Conservation (phyloP, 2,113 vertebrate species). For the Rissa tridactyla region DNA sequence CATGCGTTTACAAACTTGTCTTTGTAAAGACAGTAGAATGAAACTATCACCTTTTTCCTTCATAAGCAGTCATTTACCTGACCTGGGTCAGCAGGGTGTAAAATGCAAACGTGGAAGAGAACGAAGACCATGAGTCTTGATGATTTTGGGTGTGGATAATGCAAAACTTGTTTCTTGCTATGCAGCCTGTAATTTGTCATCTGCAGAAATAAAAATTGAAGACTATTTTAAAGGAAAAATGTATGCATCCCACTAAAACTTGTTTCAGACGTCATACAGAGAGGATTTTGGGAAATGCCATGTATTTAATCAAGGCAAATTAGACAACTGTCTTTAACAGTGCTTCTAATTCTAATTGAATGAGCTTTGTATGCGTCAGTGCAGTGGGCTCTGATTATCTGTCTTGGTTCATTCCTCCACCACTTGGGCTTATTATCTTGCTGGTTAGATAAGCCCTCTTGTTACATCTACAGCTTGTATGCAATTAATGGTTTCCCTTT, state of each 20-base stretch:
- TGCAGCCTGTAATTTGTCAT: background rate
- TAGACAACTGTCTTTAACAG: background rate
- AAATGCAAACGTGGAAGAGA: background rate
- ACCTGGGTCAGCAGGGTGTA: background rate
- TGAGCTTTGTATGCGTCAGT: background rate
- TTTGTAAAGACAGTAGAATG: background rate
- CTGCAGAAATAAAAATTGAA: background rate
- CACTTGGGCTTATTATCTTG: background rate
- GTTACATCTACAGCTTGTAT: background rate
- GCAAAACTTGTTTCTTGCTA: background rate
- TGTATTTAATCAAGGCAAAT: background rate
- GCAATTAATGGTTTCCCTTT: background rate
- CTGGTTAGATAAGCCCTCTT: background rate
- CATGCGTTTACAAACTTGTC: background rate
- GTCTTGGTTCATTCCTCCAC: background rate
- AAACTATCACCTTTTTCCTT: background rate
- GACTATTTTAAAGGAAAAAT: background rate
- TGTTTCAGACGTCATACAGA: background rate
- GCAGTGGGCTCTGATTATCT: background rate
- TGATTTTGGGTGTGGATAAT: background rate
- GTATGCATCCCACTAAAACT: background rate
- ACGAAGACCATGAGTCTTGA: background rate
- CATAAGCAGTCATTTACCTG: background rate
- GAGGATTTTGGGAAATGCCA: background rate
- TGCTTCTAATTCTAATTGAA: background rate